These are phyloP conservation scores for Acanthurus leucopareius DNA, from an alignment of 2,797 vertebrate species.

Conservation along the genomic window DNA sequence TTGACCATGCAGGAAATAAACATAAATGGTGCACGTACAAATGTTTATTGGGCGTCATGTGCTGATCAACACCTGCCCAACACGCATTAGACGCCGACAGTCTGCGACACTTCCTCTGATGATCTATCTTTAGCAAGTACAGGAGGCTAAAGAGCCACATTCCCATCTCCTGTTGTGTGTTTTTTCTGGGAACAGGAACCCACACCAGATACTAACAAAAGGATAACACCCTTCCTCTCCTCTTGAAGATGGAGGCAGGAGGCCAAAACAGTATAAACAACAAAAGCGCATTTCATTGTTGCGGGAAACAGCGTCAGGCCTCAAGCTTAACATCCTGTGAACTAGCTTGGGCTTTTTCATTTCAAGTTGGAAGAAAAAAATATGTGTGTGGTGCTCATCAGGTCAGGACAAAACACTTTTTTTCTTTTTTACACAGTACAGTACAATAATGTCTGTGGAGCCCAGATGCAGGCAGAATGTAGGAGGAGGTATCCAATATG, in stretches of 20 bases:
- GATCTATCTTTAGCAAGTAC: slow-evolving; percentile 57
- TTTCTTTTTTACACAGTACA: neutral
- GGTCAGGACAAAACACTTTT: slow-evolving; percentile 10
- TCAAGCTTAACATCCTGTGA: slow-evolving; percentile 62
- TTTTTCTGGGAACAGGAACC: slow-evolving; percentile 60
- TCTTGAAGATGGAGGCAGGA: slow-evolving; percentile 57
- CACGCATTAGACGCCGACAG: slow-evolving; percentile 34
- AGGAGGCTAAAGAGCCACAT: slow-evolving; percentile 25
- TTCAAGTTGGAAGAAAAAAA: slow-evolving; percentile 36
- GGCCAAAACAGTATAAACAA: slow-evolving; percentile 59
- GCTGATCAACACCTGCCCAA: slow-evolving; percentile 57
- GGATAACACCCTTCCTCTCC: slow-evolving; percentile 69
- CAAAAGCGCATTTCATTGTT: slow-evolving; percentile 28
- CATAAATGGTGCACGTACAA: no score
- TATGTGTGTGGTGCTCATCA: slow-evolving; percentile 20
- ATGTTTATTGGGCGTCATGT: slow-evolving; percentile 4
- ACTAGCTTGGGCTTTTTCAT: slow-evolving; percentile 33
- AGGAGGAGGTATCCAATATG: neutral
- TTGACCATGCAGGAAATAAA: no score
- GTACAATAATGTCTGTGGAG: neutral
- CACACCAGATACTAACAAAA: slow-evolving; percentile 59
- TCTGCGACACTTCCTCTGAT: slow-evolving; percentile 63
- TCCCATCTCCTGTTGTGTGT: slow-evolving; percentile 50
- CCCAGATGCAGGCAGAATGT: neutral
- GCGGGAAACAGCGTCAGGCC: slow-evolving; percentile 38